Percentiles rank a stretch among this genome's conserved stretches.
phyloP scores from a whole-genome alignment of 1,140 invertebrate genomes.

The Bemisia tabaci region DNA sequence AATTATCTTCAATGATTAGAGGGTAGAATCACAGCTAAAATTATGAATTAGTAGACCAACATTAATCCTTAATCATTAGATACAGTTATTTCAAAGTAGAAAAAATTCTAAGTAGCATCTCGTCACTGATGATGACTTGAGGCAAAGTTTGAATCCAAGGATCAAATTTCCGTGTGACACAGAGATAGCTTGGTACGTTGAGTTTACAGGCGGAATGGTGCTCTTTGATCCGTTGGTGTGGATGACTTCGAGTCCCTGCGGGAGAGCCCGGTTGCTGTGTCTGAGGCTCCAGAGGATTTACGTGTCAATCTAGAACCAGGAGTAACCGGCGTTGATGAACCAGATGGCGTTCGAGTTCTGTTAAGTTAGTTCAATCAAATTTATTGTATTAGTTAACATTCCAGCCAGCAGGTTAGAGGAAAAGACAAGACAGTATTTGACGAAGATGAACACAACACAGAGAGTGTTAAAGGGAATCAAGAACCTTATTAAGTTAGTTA shows the following conservation, averaged over 20 bases:
- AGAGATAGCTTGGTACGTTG: too few species aligned
- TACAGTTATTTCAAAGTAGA: too few species aligned
- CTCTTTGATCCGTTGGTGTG: constrained; percentile 38
- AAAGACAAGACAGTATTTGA: constrained; percentile 13
- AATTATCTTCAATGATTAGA: not conserved
- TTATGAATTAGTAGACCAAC: not conserved
- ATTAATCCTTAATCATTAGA: not conserved
- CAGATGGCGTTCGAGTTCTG: constrained; percentile 50
- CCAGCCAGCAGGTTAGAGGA: constrained; percentile 14
- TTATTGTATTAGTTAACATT: constrained; percentile 18
- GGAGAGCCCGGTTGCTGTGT: constrained; percentile 36
- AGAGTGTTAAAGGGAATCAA: too few species aligned
- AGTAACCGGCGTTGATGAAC: constrained; percentile 44
- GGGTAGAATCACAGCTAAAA: not conserved
- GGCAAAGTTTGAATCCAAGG: too few species aligned
- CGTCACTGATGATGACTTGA: too few species aligned
- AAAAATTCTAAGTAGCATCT: too few species aligned
- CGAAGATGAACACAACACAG: too few species aligned
- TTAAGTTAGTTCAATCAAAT: constrained; percentile 5
- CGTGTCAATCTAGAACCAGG: constrained; percentile 43
- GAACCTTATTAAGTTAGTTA: too few species aligned
- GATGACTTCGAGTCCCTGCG: constrained; percentile 16
- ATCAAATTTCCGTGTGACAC: too few species aligned
- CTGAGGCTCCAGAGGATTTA: constrained; percentile 49
- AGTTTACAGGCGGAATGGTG: constrained; percentile 47